Evolutionary conservation across 2,888 invertebrate species (phyloP).

Genomic region (Norana najaformis): DNA sequence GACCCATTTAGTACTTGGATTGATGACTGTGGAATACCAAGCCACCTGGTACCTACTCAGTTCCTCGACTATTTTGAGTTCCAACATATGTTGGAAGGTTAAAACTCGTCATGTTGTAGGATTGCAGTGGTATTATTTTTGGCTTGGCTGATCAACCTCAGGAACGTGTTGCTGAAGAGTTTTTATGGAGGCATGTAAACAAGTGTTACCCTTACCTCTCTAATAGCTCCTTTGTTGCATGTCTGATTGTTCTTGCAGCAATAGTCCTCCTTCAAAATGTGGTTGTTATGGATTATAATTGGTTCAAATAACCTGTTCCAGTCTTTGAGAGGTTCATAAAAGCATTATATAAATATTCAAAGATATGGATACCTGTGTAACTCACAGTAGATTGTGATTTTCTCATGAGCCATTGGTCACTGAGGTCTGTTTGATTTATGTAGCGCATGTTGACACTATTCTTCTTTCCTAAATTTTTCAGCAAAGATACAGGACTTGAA

Average conservation of each 20-base stretch:
- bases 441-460: not conserved
- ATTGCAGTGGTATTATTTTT: no score
- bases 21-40: no score
- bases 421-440: not conserved
- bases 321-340: not conserved
- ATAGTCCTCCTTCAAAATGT: not conserved
- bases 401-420: not conserved
- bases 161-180: not conserved
- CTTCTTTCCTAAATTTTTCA: not conserved
- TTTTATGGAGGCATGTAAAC: not conserved
- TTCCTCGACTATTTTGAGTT: no score
- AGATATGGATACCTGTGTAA: no score
- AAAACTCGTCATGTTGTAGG: no score
- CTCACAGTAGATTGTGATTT: no score
- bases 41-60: no score
- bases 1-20: no score
- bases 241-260: not conserved
- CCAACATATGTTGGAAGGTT: no score
- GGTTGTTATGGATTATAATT: not conserved
- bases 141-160: not conserved
- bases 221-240: not conserved
- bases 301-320: not conserved
- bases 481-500: not conserved
- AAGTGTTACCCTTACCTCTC: not conserved
- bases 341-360: not conserved